phyloP scores from a whole-genome alignment of 2,888 invertebrate genomes.

The Ophonus ardosiacus region DNA sequence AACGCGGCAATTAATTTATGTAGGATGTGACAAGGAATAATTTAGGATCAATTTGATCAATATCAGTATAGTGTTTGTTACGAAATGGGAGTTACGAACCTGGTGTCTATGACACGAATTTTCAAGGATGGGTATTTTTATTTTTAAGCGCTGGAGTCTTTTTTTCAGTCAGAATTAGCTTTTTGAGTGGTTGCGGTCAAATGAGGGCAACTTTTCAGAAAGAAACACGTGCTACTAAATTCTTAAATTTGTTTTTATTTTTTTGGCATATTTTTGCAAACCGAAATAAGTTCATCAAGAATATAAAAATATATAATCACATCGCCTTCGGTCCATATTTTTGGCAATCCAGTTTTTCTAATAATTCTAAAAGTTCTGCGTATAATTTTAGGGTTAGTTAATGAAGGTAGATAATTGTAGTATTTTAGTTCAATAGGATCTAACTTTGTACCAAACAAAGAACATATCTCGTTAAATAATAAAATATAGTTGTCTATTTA shows the following conservation, averaged over 20 bases:
- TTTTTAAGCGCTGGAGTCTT: slow-evolving; percentile 11
- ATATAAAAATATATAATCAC: too few species aligned
- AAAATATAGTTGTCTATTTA: too few species aligned
- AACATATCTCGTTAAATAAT: too few species aligned
- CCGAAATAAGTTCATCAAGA: too few species aligned
- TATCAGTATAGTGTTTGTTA: slow-evolving; percentile 15
- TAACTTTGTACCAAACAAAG: too few species aligned
- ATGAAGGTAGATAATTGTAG: too few species aligned
- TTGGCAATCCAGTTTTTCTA: background rate
- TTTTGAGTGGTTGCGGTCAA: slow-evolving; percentile 21
- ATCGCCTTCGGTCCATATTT: background rate
- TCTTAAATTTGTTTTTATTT: background rate
- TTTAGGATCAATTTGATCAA: slow-evolving; percentile 10
- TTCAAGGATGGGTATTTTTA: slow-evolving; percentile 7
- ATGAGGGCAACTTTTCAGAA: slow-evolving; percentile 3
- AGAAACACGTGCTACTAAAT: background rate
- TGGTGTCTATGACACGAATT: slow-evolving; percentile 20
- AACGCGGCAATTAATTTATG: slow-evolving; percentile 8
- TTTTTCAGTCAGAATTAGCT: background rate
- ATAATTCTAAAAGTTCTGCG: background rate
- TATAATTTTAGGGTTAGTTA: too few species aligned
- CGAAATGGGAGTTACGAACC: slow-evolving; percentile 8
- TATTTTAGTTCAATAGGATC: too few species aligned
- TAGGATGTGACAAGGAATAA: slow-evolving; percentile 14
- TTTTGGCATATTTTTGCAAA: background rate